Base-by-base conservation (phyloP, 2,888 invertebrate genomes). In the Euphydryas editha region DNA sequence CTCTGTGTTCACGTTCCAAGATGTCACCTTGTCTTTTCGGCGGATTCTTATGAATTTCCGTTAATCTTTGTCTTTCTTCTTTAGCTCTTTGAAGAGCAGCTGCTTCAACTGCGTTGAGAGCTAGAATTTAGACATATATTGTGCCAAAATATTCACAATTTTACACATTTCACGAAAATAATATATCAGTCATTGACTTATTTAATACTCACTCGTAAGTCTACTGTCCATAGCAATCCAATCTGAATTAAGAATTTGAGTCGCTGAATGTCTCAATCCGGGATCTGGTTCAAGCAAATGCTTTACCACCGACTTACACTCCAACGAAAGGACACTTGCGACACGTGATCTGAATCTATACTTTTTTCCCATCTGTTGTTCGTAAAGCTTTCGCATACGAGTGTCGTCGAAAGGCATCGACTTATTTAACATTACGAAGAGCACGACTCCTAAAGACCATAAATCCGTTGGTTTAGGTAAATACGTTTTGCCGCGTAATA, bases 391-490 rank as follows among this genome's bases (percentile, higher is more conserved):
- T 69, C 95, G 95, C 75, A 96, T 94, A 74, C 96, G 95, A 3
- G 94, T 94, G 77, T 97, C 96, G 76, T 97, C 96, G 81, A 96
- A 97, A 0, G 97, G 97, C 96, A 97, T 96, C 0, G 96, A 91
- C 78, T 96, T 96, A 81, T 97, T 97, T 13, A 97, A 84, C 95
- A 97, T 96, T 59, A 97, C 96, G 87, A 96, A 98, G 0, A 97
- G 88, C 20, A 98, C 95, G 0, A 96, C 94, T 0, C 96, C 97
- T 68, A 96, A 84, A 4, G 96, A 96, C 97, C 97, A 98, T 56
- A 97, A 85, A 80, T 98, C 98, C 0, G 95, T 94, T 47, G 94
- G 93, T 83, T 95, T 95, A 0, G 96, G 95, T 77, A 94, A 88
- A 80, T 96, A 96, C 0, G 96, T 95, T 70, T 94, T 94, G 1